These are phyloP conservation scores for Iselma pallidipennis DNA, from an alignment of 2,888 invertebrate species.

Conservation along the genomic window DNA sequence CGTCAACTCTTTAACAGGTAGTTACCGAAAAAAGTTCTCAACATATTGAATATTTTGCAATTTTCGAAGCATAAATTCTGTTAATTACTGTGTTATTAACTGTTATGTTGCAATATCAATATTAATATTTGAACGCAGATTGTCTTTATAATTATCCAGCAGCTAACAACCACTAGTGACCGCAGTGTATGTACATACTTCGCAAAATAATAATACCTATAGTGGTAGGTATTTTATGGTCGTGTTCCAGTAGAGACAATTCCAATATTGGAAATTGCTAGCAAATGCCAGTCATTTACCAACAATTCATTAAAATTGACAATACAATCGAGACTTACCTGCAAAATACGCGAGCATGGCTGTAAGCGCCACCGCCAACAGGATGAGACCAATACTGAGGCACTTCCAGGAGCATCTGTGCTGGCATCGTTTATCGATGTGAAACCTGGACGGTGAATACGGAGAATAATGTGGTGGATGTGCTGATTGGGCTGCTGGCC, in stretches of 20 bases:
- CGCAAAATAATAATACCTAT: too few species aligned
- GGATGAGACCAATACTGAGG: constrained; percentile 89
- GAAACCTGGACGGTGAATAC: constrained; percentile 90
- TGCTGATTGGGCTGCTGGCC: constrained; percentile 60
- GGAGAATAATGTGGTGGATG: constrained; percentile 79
- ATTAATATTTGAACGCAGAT: background rate
- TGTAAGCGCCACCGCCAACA: constrained; percentile 85
- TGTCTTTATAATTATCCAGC: background rate
- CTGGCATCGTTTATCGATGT: constrained; percentile 92
- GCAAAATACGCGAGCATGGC: constrained; percentile 95
- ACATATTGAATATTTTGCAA: background rate
- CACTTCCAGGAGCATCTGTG: constrained; percentile 97
- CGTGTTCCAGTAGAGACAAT: too few species aligned
- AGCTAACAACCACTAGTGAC: too few species aligned
- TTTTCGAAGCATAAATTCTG: background rate
- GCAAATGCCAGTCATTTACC: background rate
- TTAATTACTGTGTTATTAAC: too few species aligned
- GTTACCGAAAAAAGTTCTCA: background rate
- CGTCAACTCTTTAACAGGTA: background rate
- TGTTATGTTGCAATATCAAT: background rate
- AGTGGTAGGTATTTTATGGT: too few species aligned
- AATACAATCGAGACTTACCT: constrained; percentile 63
- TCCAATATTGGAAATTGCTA: background rate
- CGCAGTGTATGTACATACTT: too few species aligned
- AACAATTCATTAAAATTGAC: background rate